A percentile compares a stretch with the other conserved stretches of the same genome.
Conservation (phyloP, 2,113 vertebrate species). For the Hyperoodon ampullatus region DNA sequence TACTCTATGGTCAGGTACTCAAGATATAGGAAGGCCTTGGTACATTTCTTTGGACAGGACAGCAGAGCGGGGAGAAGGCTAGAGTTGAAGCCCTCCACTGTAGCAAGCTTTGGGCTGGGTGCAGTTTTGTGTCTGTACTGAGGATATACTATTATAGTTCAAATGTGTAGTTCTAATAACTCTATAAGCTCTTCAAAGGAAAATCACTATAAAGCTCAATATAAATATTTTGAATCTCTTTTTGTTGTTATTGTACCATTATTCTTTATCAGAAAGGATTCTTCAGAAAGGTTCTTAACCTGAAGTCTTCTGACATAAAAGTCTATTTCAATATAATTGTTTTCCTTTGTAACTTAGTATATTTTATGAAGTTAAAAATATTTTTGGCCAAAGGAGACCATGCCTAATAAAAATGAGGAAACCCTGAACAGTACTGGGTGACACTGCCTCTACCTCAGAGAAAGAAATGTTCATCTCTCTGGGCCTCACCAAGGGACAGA, state of each 20-base stretch:
- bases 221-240: slow-evolving; percentile 1
- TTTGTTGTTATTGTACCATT: not conserved
- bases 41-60: no score
- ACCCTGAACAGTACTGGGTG: not conserved
- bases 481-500: not conserved
- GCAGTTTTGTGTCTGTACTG: not conserved
- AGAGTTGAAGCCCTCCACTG: not conserved
- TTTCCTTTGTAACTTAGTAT: not conserved
- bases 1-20: not conserved
- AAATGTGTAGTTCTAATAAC: not conserved
- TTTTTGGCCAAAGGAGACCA: not conserved
- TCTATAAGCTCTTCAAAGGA: slow-evolving; percentile 18
- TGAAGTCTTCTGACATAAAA: not conserved
- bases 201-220: not conserved
- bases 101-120: not conserved
- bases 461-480: not conserved
- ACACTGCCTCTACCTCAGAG: not conserved
- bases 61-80: not conserved
- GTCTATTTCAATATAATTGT: not conserved
- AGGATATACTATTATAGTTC: not conserved
- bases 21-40: not conserved
- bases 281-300: not conserved
- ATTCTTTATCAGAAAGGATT: slow-evolving; percentile 4
- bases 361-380: not conserved
- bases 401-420: not conserved